Evolutionary conservation across 2,797 vertebrate species (phyloP).

Genomic region (Gymnocypris eckloni): DNA sequence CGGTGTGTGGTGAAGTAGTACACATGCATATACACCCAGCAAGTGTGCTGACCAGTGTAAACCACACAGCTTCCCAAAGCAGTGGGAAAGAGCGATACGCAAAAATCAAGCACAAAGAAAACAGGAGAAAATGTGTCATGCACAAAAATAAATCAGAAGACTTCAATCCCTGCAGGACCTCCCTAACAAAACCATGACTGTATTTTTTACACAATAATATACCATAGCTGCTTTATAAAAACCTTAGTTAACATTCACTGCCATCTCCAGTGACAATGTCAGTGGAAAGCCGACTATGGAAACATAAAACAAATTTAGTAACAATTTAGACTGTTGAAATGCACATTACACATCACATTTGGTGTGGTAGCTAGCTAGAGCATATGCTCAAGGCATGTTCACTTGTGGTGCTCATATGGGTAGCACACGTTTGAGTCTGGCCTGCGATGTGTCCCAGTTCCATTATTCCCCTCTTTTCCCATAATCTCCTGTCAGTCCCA

Average conservation of each 20-base stretch:
- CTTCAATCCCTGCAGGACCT: background rate
- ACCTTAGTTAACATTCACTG: background rate
- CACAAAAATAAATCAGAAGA: background rate
- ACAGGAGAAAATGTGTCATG: background rate
- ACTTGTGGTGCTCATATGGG: conserved; percentile 6
- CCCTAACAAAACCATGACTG: background rate
- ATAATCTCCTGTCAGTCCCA: background rate
- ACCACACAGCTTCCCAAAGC: background rate
- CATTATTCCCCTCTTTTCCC: background rate
- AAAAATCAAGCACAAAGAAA: background rate
- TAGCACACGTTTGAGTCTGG: background rate
- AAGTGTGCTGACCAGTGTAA: conserved; percentile 18
- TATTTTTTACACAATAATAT: background rate
- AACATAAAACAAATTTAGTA: background rate
- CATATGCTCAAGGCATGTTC: background rate
- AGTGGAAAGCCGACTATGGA: background rate
- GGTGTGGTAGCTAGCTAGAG: background rate
- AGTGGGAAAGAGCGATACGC: background rate
- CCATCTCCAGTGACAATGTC: background rate
- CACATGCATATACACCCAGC: conserved; percentile 22
- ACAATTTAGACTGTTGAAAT: background rate
- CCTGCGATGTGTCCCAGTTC: background rate
- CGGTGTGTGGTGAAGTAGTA: conserved; percentile 29
- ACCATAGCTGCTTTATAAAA: background rate
- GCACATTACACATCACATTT: background rate